Evolutionary conservation across 2,888 invertebrate species (phyloP).

Genomic region (Polydrusus tereticollis): DNA sequence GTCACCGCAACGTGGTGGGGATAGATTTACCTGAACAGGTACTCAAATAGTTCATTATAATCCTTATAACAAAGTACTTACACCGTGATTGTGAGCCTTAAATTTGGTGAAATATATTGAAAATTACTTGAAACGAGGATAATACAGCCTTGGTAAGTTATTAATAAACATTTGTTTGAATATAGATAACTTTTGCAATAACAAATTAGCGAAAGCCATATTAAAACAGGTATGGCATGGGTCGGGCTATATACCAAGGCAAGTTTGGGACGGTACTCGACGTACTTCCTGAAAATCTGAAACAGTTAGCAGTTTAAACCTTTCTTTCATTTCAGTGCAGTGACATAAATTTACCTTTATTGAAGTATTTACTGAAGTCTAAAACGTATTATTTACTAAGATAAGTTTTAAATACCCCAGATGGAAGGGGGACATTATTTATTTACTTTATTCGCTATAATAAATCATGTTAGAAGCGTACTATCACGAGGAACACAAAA

Average conservation of each 20-base stretch:
- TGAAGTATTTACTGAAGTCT: background rate
- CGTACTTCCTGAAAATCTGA: background rate
- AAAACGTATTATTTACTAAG: background rate
- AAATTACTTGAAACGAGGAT: background rate
- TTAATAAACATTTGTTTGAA: background rate
- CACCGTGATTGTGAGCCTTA: constrained; percentile 2
- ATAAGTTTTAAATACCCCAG: background rate
- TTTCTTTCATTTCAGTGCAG: background rate
- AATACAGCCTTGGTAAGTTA: constrained; percentile 14
- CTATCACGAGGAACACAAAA: background rate
- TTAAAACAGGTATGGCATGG: background rate
- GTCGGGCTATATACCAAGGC: constrained; percentile 10
- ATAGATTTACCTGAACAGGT: constrained; percentile 30
- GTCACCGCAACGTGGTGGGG: constrained; percentile 16
- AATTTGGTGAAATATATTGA: background rate
- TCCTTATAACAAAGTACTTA: constrained; percentile 4
- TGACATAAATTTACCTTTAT: background rate
- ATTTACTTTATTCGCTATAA: constrained; percentile 1
- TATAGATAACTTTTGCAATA: background rate
- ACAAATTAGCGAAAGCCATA: background rate
- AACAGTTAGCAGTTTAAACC: background rate
- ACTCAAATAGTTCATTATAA: constrained; percentile 14
- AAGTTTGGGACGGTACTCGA: constrained; percentile 11
- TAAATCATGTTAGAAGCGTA: background rate
- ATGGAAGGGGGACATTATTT: constrained; percentile 1